These are phyloP conservation scores for Ammospiza nelsoni DNA, from an alignment of 2,113 vertebrate genomes.

Conservation along the genomic window DNA sequence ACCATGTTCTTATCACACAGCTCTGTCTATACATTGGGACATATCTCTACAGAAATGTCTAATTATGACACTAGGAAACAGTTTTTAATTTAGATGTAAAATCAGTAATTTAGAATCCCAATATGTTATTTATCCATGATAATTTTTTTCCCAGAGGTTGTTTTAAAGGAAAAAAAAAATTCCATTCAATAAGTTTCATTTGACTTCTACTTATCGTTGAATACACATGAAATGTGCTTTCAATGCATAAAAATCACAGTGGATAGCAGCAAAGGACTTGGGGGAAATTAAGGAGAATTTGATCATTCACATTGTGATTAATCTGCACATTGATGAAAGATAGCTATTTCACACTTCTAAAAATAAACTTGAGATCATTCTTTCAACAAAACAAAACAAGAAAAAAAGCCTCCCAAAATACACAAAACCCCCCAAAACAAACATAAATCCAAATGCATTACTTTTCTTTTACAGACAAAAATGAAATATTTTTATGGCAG, in stretches of 20 bases:
- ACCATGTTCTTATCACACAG: constrained; percentile 45
- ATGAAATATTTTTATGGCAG: constrained; percentile 81
- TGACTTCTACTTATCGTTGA: constrained; percentile 73
- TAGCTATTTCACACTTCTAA: constrained; percentile 74
- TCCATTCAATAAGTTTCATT: constrained; percentile 70
- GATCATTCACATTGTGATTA: constrained; percentile 83
- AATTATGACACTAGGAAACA: constrained; percentile 19
- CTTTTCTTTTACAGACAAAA: constrained; percentile 72
- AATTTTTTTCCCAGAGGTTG: constrained; percentile 22
- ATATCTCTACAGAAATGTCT: constrained; percentile 5
- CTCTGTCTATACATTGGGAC: background rate
- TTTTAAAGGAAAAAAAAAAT: constrained; percentile 47
- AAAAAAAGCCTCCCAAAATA: constrained; percentile 50
- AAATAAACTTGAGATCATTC: constrained; percentile 69
- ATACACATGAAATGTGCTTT: constrained; percentile 85
- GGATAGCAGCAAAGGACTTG: constrained; percentile 85
- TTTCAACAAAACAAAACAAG: constrained; percentile 59
- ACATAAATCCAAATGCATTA: constrained; percentile 60
- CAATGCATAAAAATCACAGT: constrained; percentile 88
- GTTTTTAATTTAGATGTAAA: constrained; percentile 33
- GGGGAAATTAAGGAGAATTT: constrained; percentile 70
- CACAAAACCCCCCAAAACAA: constrained; percentile 32
- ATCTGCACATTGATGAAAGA: constrained; percentile 78
- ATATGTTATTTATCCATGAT: constrained; percentile 4
- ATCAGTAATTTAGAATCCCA: constrained; percentile 39